These are phyloP conservation scores for Heteronetta atricapilla DNA, from an alignment of 2,113 vertebrate genomes.

Conservation along the genomic window DNA sequence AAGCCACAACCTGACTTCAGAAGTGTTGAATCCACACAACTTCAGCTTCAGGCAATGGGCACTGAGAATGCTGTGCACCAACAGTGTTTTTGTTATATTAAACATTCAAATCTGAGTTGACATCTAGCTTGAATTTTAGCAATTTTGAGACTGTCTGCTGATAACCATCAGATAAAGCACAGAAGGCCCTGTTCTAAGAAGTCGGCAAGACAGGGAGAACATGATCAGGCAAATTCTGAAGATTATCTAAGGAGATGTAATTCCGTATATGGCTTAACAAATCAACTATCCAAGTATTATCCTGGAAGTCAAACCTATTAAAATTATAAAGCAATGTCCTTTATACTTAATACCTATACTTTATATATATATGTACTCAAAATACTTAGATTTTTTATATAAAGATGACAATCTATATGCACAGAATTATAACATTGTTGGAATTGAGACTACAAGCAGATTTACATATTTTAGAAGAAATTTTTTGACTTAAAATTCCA, in stretches of 20 bases:
- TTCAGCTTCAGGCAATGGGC: background rate
- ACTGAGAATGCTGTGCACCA: background rate
- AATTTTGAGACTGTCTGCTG: background rate
- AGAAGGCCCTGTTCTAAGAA: background rate
- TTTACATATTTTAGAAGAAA: background rate
- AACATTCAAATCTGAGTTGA: background rate
- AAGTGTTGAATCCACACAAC: background rate
- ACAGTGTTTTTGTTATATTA: background rate
- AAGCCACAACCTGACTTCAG: background rate
- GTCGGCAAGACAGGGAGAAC: background rate
- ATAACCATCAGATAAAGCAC: background rate
- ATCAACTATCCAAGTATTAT: background rate
- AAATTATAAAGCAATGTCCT: background rate
- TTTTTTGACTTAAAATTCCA: background rate
- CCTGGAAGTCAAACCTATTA: background rate
- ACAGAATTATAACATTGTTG: background rate
- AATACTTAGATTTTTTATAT: too few relatives aligned
- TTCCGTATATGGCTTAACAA: background rate
- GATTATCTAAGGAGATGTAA: background rate
- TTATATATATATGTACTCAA: too few relatives aligned
- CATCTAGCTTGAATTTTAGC: background rate
- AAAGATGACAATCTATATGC: background rate
- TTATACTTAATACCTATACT: background rate
- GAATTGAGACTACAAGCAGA: background rate
- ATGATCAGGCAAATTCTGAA: background rate